Evolutionary conservation across 2,888 invertebrate genomes (phyloP).

Genomic region (Strigamia crassipes): DNA sequence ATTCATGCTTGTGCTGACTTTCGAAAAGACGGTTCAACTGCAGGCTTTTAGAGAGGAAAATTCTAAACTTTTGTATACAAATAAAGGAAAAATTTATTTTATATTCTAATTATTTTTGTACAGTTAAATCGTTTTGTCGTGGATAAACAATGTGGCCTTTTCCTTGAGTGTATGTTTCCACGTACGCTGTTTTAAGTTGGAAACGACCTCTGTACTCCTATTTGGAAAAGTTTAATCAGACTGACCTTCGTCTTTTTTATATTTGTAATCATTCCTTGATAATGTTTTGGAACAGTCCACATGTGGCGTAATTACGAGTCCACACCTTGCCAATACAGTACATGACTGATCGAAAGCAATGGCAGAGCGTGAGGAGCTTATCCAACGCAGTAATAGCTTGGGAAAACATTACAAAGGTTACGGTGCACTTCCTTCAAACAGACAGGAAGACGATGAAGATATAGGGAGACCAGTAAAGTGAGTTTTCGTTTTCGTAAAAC

Average conservation of each 20-base stretch:
- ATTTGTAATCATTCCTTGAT: constrained; percentile 3
- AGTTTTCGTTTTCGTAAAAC: not conserved
- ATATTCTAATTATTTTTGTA: not conserved
- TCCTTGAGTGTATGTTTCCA: not conserved
- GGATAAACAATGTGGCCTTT: not conserved
- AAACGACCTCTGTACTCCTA: not conserved
- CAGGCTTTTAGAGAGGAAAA: constrained; percentile 1
- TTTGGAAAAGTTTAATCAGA: not conserved
- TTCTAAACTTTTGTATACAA: no score
- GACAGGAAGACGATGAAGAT: not conserved
- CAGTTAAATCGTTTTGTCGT: not conserved
- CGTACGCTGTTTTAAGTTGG: not conserved
- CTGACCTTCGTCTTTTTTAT: not conserved
- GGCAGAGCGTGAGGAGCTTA: not conserved
- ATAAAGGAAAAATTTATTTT: not conserved
- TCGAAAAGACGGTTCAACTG: constrained; percentile 43
- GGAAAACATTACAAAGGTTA: not conserved
- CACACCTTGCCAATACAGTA: not conserved
- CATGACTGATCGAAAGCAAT: not conserved
- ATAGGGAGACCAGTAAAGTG: not conserved
- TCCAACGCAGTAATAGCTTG: not conserved
- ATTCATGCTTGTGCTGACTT: not conserved
- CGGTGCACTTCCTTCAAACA: not conserved
- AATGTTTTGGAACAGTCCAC: not conserved
- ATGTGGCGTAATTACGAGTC: not conserved